Base-by-base conservation (phyloP, 2,797 vertebrate species). In the Dallia pectoralis region DNA sequence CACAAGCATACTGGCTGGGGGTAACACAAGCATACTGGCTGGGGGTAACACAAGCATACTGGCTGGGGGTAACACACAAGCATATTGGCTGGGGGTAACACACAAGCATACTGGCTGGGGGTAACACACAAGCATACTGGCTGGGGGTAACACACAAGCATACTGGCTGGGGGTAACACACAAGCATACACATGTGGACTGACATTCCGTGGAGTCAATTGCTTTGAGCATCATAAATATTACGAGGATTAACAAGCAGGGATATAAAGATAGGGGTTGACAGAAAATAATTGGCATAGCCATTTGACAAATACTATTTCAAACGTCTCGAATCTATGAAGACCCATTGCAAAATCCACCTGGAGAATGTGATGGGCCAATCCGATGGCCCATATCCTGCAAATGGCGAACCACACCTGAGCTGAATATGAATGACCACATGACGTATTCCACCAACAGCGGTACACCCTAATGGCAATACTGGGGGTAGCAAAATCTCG, bases 391-490 rank as follows among this genome's bases (percentile, higher is more conserved):
- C 79, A 80, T 82, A 72, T 89, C 84, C 89, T 89, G 91, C 88
- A 91, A 91, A 91, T 87, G 87, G 88, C 87, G 83, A 88, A 88
- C 87, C 85, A 89, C 89, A 93, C 91, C 92, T 94, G 93, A 92
- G 89, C 90, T 87, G 93, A 94, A 94, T 94, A 89, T 92, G 91
- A 94, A 94, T 93, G 86, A 94, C 87, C 91, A 89, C 89, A 93
- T 93, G 91, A 93, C 92, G 91, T 94, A 89, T 87, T 87, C 90
- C 32, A 85, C 86, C 89, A 81, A 84, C 84, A 88, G 90, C 80
- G 89, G 88, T 85, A 86, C 90, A 44, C 9, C 40, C 40, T 44
- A 87, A 87, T 88, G 89, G 89, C 87, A 90, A 89, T 85, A 91
- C 82, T 88, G 90, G 85, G 51, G 11, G 29, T 18, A 29, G 18